Evolutionary conservation across 2,113 vertebrate genomes (phyloP).

Genomic region (Parotia lawesii): DNA sequence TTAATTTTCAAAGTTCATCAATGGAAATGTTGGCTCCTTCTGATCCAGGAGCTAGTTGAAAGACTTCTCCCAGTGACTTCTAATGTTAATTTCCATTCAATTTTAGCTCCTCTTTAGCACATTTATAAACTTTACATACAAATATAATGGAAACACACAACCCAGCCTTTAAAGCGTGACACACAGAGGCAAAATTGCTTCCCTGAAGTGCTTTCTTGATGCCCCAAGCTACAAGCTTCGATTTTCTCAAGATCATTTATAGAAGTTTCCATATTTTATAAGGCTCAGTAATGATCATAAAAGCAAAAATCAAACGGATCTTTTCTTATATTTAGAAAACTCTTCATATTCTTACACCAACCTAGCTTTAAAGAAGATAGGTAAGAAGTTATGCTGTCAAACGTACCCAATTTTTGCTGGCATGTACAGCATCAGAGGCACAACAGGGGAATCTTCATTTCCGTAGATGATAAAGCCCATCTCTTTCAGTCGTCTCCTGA

Average conservation of each 20-base stretch:
- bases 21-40: background rate
- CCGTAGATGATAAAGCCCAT: conserved; percentile 97
- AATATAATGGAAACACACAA: background rate
- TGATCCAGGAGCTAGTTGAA: background rate
- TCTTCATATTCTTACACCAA: background rate
- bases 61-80: background rate
- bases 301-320: background rate
- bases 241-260: background rate
- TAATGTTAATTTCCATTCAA: background rate
- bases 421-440: conserved; percentile 98
- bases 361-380: background rate
- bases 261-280: background rate
- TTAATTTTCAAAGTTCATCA: background rate
- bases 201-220: background rate
- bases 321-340: background rate
- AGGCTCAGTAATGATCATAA: background rate
- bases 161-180: background rate
- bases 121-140: background rate
- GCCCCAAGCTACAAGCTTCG: background rate
- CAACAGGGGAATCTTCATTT: conserved; percentile 91
- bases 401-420: conserved; percentile 93
- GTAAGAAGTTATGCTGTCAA: background rate
- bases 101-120: background rate
- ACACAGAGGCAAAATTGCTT: background rate
- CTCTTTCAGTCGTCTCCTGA: conserved; percentile 85